Percentiles rank a stretch among this genome's conserved stretches.
Evolutionary conservation across 2,797 vertebrate species (phyloP).

Genomic region (Crax fasciolata): DNA sequence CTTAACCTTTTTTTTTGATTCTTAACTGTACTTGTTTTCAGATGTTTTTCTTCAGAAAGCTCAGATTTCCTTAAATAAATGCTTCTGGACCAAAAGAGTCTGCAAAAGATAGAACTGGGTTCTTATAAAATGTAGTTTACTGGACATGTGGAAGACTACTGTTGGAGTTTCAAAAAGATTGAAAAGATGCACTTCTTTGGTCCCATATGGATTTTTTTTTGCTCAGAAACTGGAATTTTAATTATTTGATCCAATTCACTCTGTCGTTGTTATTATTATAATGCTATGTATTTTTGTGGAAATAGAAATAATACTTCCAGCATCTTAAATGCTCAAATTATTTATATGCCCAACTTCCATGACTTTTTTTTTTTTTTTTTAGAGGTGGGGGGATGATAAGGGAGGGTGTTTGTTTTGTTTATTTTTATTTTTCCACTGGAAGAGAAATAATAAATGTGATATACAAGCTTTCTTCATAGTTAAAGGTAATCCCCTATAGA

Average conservation of each 20-base stretch:
- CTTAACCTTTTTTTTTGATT: not conserved
- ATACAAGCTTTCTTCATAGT: not conserved
- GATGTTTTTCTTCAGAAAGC: not conserved
- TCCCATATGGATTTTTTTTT: not conserved
- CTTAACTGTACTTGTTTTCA: not conserved
- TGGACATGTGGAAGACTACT: not conserved
- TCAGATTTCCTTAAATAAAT: not conserved
- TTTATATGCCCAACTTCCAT: not conserved
- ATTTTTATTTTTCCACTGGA: not conserved
- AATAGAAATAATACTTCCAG: not conserved
- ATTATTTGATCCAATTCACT: not conserved
- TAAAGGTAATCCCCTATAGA: not conserved
- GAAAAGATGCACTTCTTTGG: not conserved
- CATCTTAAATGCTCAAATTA: rapidly evolving
- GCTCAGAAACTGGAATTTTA: not conserved
- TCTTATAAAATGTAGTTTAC: not conserved
- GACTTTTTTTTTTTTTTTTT: not conserved
- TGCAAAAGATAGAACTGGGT: not conserved
- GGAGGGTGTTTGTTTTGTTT: no score
- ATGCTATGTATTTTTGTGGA: not conserved
- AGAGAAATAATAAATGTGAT: not conserved
- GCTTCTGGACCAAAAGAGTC: not conserved
- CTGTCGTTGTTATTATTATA: not conserved
- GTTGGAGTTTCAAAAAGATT: not conserved
- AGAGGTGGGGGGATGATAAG: no score